phyloP scores from a whole-genome alignment of 2,888 invertebrate genomes.

The Cenopis cana region DNA sequence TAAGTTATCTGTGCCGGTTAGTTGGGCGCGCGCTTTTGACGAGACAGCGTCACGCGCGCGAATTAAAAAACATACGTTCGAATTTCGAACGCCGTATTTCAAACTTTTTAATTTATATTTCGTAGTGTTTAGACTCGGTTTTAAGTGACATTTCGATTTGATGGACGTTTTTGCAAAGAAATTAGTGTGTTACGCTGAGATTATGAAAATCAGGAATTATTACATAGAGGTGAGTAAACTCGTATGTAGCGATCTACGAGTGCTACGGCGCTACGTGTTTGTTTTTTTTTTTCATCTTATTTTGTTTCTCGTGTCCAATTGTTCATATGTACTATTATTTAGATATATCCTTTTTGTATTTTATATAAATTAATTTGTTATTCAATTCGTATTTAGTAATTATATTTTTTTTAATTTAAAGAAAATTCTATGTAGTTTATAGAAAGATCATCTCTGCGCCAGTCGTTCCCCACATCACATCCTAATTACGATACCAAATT shows the following conservation, averaged over 20 bases:
- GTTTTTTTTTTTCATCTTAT: not conserved
- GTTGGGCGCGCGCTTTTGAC: slow-evolving; percentile 79
- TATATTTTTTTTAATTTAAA: no score
- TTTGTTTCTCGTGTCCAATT: not conserved
- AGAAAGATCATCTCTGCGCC: not conserved
- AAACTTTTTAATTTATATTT: slow-evolving; percentile 42
- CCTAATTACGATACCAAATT: slow-evolving; percentile 26
- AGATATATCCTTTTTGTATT: not conserved
- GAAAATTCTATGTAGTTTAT: no score
- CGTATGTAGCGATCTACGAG: slow-evolving; percentile 28
- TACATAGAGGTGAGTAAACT: slow-evolving; percentile 73
- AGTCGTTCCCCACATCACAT: slow-evolving; percentile 7
- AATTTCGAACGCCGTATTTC: slow-evolving; percentile 50
- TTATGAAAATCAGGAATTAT: slow-evolving; percentile 81
- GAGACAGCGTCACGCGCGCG: slow-evolving; percentile 66
- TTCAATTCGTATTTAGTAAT: not conserved
- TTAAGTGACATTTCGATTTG: slow-evolving; percentile 21
- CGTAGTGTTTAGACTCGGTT: slow-evolving; percentile 14
- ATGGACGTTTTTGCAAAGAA: slow-evolving; percentile 59
- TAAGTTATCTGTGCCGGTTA: slow-evolving; percentile 73
- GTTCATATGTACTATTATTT: not conserved
- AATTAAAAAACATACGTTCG: slow-evolving; percentile 48
- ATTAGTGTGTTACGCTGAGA: slow-evolving; percentile 57
- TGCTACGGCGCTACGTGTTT: slow-evolving; percentile 32
- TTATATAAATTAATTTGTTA: not conserved